phyloP scores from a whole-genome alignment of 2,797 vertebrate genomes.

The Sebastes oblongus region DNA sequence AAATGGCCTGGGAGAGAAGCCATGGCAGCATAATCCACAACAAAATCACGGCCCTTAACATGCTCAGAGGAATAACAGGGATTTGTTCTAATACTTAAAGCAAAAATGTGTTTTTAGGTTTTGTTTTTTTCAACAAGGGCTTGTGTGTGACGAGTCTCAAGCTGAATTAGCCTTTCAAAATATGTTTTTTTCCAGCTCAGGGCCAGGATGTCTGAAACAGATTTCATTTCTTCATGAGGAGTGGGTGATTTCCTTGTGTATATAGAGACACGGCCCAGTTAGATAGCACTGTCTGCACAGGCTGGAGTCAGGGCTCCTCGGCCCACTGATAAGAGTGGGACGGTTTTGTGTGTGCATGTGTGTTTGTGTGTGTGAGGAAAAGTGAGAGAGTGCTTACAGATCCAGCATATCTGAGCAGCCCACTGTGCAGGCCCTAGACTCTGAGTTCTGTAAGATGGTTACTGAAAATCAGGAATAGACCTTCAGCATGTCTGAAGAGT shows the following conservation, averaged over 20 bases:
- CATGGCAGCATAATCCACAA: conserved; percentile 59
- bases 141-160: conserved; percentile 44
- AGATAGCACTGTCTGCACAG: conserved; percentile 81
- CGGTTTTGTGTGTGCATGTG: conserved; percentile 39
- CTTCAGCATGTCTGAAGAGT: neutral
- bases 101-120: conserved; percentile 32
- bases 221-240: conserved; percentile 70
- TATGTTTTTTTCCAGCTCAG: conserved; percentile 50
- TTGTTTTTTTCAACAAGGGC: conserved; percentile 30
- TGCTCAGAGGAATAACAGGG: conserved; percentile 55
- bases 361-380: conserved; percentile 25
- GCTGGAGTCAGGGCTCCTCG: conserved; percentile 80
- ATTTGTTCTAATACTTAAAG: conserved; percentile 62
- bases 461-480: neutral
- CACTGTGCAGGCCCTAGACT: neutral
- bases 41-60: conserved; percentile 63
- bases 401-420: conserved; percentile 34
- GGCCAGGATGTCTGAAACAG: conserved; percentile 69
- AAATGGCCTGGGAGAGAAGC: conserved; percentile 53
- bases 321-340: conserved; percentile 80
- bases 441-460: conserved; percentile 5
- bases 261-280: conserved; percentile 69
- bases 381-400: conserved; percentile 37
- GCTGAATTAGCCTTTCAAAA: conserved; percentile 55
- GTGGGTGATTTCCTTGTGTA: conserved; percentile 71